Conservation (phyloP, 2,888 invertebrate genomes). For the Arenicola marina region DNA sequence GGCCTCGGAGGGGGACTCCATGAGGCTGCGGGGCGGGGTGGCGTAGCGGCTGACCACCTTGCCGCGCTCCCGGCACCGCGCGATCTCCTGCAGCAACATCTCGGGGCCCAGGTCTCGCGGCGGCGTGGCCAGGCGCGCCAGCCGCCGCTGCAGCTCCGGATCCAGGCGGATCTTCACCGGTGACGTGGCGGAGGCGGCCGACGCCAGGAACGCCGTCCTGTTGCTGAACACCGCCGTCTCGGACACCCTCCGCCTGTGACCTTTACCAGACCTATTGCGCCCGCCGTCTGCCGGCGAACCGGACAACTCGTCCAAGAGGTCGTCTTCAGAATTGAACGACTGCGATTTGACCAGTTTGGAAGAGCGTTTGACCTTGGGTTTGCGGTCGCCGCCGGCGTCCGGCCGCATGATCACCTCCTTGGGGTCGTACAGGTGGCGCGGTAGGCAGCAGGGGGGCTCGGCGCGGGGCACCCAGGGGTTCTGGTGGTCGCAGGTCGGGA, state of each 20-base stretch:
- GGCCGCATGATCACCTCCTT: too few relatives aligned
- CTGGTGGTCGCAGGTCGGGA: too few relatives aligned
- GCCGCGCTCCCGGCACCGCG: slow-evolving; percentile 1
- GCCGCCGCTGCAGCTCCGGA: neutral
- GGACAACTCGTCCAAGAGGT: neutral
- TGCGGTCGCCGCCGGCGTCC: too few relatives aligned
- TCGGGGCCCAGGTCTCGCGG: slow-evolving; percentile 18
- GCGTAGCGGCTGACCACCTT: slow-evolving; percentile 13
- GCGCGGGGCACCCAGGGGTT: too few relatives aligned
- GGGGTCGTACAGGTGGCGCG: too few relatives aligned
- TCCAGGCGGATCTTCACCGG: slow-evolving; percentile 1
- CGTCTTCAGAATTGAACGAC: neutral
- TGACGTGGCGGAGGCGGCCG: neutral
- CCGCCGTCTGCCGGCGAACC: too few relatives aligned
- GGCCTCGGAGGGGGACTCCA: neutral
- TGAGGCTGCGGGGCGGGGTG: slow-evolving; percentile 12
- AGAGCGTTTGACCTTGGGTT: too few relatives aligned
- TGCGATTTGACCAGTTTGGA: too few relatives aligned
- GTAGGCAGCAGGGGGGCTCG: too few relatives aligned
- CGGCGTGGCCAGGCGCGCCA: slow-evolving; percentile 18
- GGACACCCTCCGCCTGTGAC: neutral
- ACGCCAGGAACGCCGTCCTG: slow-evolving; percentile 14
- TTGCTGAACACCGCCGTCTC: slow-evolving; percentile 16
- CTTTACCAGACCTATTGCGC: neutral
- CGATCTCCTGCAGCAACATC: slow-evolving; percentile 10